A percentile compares a stretch with the other conserved stretches of the same genome.
Conservation (phyloP, 1,140 invertebrate genomes). For the Oreohelix idahoensis region DNA sequence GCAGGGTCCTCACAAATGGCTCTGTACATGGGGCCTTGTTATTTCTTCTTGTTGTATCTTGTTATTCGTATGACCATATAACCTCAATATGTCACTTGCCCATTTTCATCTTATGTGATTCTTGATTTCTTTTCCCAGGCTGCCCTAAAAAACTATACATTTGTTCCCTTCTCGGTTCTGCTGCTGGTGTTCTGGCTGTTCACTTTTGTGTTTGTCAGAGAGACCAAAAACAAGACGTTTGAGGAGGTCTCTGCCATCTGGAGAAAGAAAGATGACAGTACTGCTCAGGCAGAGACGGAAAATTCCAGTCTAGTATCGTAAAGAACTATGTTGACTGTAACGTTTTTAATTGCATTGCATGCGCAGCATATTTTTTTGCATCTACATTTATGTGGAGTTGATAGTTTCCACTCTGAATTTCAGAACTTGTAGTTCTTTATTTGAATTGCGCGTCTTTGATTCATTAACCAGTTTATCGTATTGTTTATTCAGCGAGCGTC, state of each 20-base stretch:
- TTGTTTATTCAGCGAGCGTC: too few relatives aligned
- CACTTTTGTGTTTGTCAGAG: constrained; percentile 65
- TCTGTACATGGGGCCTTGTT: too few relatives aligned
- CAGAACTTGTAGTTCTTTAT: too few relatives aligned
- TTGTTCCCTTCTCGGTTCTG: constrained; percentile 71
- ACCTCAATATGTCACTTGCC: neutral
- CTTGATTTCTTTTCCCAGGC: constrained; percentile 38
- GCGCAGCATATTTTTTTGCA: too few relatives aligned
- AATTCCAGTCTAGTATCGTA: neutral
- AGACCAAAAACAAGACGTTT: constrained; percentile 70
- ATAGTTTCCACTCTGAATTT: too few relatives aligned
- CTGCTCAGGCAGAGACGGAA: neutral
- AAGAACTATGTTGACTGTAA: neutral
- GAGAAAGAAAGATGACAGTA: constrained; percentile 9
- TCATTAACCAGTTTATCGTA: too few relatives aligned
- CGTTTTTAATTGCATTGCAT: neutral
- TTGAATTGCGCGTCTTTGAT: too few relatives aligned
- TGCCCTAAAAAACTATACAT: constrained; percentile 75
- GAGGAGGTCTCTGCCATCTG: constrained; percentile 61
- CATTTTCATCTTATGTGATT: neutral
- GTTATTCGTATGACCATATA: too few relatives aligned
- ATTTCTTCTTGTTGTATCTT: too few relatives aligned
- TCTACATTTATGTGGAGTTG: too few relatives aligned
- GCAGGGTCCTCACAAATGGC: too few relatives aligned
- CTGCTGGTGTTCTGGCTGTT: constrained; percentile 69